A percentile compares a stretch with the other conserved stretches of the same genome.
These are phyloP conservation scores for Phrynocephalus vlangalii DNA, from an alignment of 2,797 vertebrate genomes.

Conservation along the genomic window DNA sequence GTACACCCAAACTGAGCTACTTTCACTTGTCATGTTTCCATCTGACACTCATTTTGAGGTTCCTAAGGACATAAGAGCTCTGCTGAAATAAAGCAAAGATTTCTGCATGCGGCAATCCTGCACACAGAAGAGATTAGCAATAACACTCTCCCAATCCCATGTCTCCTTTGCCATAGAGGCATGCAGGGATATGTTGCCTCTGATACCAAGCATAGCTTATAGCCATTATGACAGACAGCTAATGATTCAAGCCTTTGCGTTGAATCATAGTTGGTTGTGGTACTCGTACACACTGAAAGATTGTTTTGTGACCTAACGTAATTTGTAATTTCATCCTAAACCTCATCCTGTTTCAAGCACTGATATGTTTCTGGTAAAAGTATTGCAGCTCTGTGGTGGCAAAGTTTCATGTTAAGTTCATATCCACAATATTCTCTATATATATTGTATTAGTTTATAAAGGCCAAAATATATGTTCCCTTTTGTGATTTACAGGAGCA, in stretches of 20 bases:
- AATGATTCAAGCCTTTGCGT: background rate
- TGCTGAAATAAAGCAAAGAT: background rate
- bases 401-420: background rate
- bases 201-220: background rate
- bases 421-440: slow-evolving; percentile 31
- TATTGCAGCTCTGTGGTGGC: background rate
- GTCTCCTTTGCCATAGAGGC: background rate
- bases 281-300: background rate
- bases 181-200: background rate
- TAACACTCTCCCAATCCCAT: background rate
- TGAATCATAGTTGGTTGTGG: background rate
- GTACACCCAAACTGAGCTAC: no score
- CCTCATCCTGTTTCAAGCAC: background rate
- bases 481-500: slow-evolving; percentile 85
- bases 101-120: background rate
- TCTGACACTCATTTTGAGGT: background rate
- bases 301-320: background rate
- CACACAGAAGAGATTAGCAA: background rate
- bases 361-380: background rate
- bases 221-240: background rate
- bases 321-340: background rate
- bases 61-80: background rate
- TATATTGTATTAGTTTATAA: background rate
- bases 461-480: slow-evolving; percentile 34
- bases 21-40: background rate